Percentiles rank a stretch among this genome's conserved stretches.
Conservation (phyloP, 2,113 vertebrate genomes). For the Galemys pyrenaicus region DNA sequence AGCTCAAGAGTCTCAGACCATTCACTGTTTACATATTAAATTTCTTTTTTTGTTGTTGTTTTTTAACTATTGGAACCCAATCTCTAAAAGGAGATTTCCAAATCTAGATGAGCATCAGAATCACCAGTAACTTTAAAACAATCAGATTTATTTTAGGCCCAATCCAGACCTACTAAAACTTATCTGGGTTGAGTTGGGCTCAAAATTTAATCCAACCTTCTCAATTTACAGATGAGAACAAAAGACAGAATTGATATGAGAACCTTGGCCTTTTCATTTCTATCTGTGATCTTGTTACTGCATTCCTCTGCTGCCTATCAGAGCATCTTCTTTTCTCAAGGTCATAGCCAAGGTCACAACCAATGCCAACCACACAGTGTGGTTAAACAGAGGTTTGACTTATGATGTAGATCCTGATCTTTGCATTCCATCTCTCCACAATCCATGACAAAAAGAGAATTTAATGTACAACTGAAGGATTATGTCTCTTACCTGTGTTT, state of each 20-base stretch:
- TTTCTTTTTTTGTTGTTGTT: not conserved
- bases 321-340: not conserved
- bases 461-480: not conserved
- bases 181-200: not conserved
- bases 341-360: not conserved
- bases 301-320: not conserved
- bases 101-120: not conserved
- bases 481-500: not conserved
- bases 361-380: not conserved
- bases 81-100: constrained; percentile 42
- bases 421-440: not conserved
- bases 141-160: not conserved
- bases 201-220: constrained; percentile 6
- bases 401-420: not conserved
- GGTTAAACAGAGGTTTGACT: not conserved
- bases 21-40: not conserved
- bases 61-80: not conserved
- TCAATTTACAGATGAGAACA: not conserved
- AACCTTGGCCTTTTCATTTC: not conserved
- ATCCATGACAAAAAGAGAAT: not conserved
- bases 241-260: not conserved
- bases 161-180: not conserved
- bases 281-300: not conserved
- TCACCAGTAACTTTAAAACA: not conserved
- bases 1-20: constrained; percentile 22